These are phyloP conservation scores for Cygnus buccinator DNA, from an alignment of 2,113 vertebrate species.

Conservation along the genomic window DNA sequence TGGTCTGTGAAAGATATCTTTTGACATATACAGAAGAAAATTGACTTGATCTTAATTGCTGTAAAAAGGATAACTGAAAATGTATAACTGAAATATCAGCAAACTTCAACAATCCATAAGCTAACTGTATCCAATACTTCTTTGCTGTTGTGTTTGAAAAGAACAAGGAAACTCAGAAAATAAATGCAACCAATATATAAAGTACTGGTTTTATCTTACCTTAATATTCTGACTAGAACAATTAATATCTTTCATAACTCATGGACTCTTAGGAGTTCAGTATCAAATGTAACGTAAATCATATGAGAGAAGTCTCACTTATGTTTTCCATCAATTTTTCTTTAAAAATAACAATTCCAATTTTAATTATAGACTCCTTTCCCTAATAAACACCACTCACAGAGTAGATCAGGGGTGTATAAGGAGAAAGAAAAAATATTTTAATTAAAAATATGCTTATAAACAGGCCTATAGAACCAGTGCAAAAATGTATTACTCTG, in stretches of 20 bases:
- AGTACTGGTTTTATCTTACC: neutral
- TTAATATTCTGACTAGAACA: neutral
- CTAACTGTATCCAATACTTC: neutral
- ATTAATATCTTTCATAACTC: neutral
- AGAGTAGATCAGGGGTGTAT: slow-evolving; percentile 46
- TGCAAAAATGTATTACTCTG: neutral
- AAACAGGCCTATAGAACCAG: neutral
- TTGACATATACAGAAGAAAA: neutral
- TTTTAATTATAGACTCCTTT: slow-evolving; percentile 62
- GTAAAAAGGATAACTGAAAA: neutral
- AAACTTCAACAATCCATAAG: neutral
- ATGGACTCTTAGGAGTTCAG: neutral
- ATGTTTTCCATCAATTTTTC: slow-evolving; percentile 45
- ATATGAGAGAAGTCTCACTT: slow-evolving; percentile 51
- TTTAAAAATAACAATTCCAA: slow-evolving; percentile 67
- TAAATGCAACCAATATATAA: neutral
- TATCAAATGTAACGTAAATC: slow-evolving; percentile 40
- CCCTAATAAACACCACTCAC: slow-evolving; percentile 50
- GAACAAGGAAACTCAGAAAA: neutral
- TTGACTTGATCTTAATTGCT: neutral
- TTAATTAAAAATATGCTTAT: neutral
- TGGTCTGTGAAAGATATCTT: neutral
- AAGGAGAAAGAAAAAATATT: neutral
- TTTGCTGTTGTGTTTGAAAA: neutral
- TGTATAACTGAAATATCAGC: neutral